phyloP scores from a whole-genome alignment of 1,140 invertebrate species.

The Myzus persicae region DNA sequence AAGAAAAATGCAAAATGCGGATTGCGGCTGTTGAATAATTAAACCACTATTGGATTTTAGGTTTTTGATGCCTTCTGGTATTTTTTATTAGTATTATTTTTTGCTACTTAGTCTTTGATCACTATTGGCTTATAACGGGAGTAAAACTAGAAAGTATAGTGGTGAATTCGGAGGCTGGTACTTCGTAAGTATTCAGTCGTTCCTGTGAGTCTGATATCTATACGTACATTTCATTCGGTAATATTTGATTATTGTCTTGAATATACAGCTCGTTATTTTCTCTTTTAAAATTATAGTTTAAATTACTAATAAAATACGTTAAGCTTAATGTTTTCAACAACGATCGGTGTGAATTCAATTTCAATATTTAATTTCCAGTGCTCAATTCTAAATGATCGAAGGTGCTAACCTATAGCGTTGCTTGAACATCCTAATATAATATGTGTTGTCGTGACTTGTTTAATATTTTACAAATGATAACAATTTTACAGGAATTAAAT shows the following conservation, averaged over 20 bases:
- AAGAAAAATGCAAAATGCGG: no score
- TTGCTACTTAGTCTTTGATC: no score
- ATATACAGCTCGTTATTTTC: neutral
- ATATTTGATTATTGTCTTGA: neutral
- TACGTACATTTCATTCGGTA: neutral
- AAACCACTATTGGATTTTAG: no score
- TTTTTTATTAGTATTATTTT: no score
- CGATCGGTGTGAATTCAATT: neutral
- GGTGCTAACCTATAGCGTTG: neutral
- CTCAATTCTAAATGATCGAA: neutral
- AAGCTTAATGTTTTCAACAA: no score
- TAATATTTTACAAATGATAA: neutral
- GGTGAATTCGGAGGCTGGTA: no score
- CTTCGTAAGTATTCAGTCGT: no score
- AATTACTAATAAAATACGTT: neutral
- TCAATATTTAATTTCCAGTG: neutral
- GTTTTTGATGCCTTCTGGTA: no score
- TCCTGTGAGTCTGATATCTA: neutral
- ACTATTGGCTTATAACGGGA: no score
- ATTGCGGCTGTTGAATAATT: no score
- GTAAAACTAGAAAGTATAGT: no score
- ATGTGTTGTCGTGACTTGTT: neutral
- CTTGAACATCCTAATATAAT: neutral
- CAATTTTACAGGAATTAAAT: neutral
- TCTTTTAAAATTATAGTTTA: neutral